Conservation (phyloP, 1,140 invertebrate genomes). For the Lucilia sericata region DNA sequence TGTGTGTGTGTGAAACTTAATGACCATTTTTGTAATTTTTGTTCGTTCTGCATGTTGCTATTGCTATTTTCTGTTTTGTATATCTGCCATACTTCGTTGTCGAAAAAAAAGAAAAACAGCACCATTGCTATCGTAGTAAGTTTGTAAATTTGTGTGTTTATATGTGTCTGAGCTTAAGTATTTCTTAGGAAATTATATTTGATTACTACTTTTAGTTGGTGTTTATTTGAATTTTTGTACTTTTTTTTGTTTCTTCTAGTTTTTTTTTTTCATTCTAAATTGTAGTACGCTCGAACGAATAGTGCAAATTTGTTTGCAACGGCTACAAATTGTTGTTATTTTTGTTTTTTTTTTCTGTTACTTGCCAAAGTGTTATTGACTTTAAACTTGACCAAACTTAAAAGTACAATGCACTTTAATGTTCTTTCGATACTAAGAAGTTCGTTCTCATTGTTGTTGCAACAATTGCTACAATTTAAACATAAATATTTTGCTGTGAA, state of each 20-base stretch:
- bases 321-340: constrained; percentile 23
- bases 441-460: not conserved
- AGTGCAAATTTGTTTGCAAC: constrained; percentile 21
- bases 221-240: constrained; percentile 32
- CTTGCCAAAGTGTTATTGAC: constrained; percentile 18
- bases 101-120: not conserved
- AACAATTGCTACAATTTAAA: too few species aligned
- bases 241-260: not conserved
- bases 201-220: constrained; percentile 36
- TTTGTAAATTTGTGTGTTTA: not conserved
- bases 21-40: constrained; percentile 38
- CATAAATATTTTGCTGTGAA: not conserved
- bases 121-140: not conserved
- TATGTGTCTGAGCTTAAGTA: not conserved
- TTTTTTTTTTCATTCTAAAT: constrained; percentile 12
- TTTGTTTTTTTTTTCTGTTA: constrained; percentile 4
- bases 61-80: constrained; percentile 27
- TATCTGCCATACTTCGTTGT: not conserved
- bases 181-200: constrained; percentile 41
- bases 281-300: constrained; percentile 11
- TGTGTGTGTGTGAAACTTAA: not conserved
- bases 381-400: constrained; percentile 34
- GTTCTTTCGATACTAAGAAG: not conserved
- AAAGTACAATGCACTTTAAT: constrained; percentile 20
- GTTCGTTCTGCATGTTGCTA: not conserved